Evolutionary conservation across 2,113 vertebrate genomes (phyloP), one percentile per base, ranked within the genome.

Genomic region (Asarcornis scutulata): DNA sequence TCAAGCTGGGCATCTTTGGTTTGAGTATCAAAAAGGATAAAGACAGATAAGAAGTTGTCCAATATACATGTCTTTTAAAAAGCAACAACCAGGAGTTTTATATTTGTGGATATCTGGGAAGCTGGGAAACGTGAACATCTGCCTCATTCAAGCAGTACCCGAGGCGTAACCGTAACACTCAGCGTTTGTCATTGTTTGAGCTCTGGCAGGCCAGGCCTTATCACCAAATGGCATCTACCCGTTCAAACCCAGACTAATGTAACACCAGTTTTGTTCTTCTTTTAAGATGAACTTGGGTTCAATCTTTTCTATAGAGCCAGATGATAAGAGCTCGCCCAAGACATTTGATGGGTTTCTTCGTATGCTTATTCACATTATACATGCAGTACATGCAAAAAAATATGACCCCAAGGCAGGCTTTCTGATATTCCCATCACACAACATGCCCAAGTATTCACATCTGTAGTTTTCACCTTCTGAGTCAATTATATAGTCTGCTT

Each of bases 1-100:
- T 84, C 60, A 67, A 52, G 90, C 78, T 90, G 72, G 90, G 56
- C 60, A 91, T 93, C 68, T 81, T 91, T 44, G 64, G 72, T 64
- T 93, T 42, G 46, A 83, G 83, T 58, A 90, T 56, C 2, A 0
- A 93, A 95, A 93, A 88, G 56, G 93, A 83, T 38, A 83, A 67
- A 52, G 40, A 56, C 79, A 91, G 88, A 88, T 94, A 93, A 83
- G 91, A 95, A 88, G 34, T 58, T 91, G 73, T 48, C 86, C 69
- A 84, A 91, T 27, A 90, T 23, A 75, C 94, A 90, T 32, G 11
- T 44, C 32, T 94, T 84, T 91, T 83, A 27, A 68, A 94, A 94
- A 88, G 55, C 42, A 95, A 52, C 42, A 63, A 74, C 67, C 27
- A 71, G 59, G 52, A 71, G 60, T 78, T 82, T 36, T 91, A 75